These are phyloP conservation scores for Ommatoiulus sabulosus DNA, from an alignment of 2,888 invertebrate species.

Conservation along the genomic window DNA sequence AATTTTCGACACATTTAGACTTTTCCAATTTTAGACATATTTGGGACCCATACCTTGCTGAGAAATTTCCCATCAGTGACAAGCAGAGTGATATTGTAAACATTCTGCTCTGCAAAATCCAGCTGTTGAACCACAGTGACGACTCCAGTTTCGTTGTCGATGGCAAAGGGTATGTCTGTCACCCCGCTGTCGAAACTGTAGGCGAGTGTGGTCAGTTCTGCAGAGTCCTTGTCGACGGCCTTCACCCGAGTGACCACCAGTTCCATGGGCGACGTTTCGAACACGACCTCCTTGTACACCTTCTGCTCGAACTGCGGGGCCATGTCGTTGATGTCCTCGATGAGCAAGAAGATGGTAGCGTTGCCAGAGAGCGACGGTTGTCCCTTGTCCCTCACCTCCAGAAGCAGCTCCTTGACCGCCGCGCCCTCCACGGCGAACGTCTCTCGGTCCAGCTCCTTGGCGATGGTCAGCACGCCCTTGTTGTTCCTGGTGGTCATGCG, in stretches of 20 bases:
- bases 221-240: slow-evolving; percentile 63
- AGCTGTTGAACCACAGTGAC: slow-evolving; percentile 75
- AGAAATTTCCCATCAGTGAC: slow-evolving; percentile 63
- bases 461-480: slow-evolving; percentile 61
- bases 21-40: not conserved
- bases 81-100: slow-evolving; percentile 63
- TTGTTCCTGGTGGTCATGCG: slow-evolving; percentile 59
- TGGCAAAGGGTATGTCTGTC: slow-evolving; percentile 78
- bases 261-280: slow-evolving; percentile 59
- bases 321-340: slow-evolving; percentile 62
- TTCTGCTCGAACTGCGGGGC: slow-evolving; percentile 59
- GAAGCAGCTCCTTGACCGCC: slow-evolving; percentile 47
- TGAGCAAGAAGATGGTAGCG: slow-evolving; percentile 69
- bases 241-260: slow-evolving; percentile 60
- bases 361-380: slow-evolving; percentile 80
- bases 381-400: slow-evolving; percentile 77
- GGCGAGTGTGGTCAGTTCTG: slow-evolving; percentile 63
- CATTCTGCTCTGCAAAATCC: slow-evolving; percentile 63
- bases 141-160: slow-evolving; percentile 87
- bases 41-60: slow-evolving; percentile 60
- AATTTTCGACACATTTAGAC: not conserved
- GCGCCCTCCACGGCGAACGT: slow-evolving; percentile 58
- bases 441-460: slow-evolving; percentile 63
- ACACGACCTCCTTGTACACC: slow-evolving; percentile 58
- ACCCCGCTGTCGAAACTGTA: slow-evolving; percentile 59